phyloP scores from a whole-genome alignment of 2,113 vertebrate species.

The Todiramphus chloris region DNA sequence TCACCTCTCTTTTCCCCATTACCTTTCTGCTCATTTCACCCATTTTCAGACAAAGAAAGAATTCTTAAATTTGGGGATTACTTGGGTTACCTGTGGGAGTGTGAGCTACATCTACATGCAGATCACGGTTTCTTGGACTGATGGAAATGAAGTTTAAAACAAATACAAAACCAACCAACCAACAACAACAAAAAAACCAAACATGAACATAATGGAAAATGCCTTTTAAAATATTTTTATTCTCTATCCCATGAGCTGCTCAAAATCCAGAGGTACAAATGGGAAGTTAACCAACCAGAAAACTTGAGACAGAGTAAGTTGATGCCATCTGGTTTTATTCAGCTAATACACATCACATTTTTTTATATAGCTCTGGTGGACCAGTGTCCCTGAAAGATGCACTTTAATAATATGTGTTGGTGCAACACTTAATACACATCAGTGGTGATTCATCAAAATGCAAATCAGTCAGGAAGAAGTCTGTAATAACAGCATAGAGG shows the following conservation, averaged over 20 bases:
- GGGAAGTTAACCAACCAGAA: neutral
- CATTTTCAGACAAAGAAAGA: neutral
- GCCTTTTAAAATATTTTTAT: neutral
- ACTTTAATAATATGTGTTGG: neutral
- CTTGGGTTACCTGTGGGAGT: neutral
- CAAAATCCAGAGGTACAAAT: neutral
- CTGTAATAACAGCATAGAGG: neutral
- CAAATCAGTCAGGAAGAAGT: neutral
- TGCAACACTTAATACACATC: neutral
- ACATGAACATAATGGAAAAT: neutral
- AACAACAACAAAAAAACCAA: neutral
- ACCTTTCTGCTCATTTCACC: neutral
- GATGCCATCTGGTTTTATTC: neutral
- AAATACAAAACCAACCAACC: neutral
- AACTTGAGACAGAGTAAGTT: neutral
- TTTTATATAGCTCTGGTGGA: neutral
- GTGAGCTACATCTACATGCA: neutral
- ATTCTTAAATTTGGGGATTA: neutral
- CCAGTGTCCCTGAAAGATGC: neutral
- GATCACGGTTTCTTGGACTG: neutral
- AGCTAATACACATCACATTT: neutral
- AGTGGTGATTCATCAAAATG: conserved; percentile 9
- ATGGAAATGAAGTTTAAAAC: neutral
- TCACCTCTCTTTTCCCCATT: neutral
- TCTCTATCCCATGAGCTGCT: neutral